Evolutionary conservation across 2,113 vertebrate genomes (phyloP).

Genomic region (Bujurquina vittata): DNA sequence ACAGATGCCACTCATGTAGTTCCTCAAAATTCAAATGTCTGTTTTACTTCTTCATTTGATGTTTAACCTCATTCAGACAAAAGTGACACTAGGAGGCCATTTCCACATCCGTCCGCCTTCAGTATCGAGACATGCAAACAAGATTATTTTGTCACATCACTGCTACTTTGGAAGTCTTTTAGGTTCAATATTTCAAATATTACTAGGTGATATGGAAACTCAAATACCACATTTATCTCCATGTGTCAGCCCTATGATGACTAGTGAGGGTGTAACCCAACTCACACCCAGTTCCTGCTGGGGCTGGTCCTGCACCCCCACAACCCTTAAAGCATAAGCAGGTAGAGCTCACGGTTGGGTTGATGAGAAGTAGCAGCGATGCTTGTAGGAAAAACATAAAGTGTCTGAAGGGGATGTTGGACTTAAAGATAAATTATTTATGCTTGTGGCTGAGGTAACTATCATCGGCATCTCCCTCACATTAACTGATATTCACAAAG

Average conservation of each 20-base stretch:
- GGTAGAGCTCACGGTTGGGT: neutral
- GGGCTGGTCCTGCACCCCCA: neutral
- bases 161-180: neutral
- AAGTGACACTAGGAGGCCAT: neutral
- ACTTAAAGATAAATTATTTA: neutral
- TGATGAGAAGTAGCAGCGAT: neutral
- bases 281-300: constrained; percentile 2
- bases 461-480: neutral
- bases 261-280: neutral
- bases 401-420: neutral
- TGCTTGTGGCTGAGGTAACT: neutral
- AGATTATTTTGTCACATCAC: neutral
- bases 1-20: neutral
- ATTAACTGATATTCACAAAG: neutral
- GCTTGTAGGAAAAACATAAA: neutral
- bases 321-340: neutral
- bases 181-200: neutral
- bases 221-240: neutral
- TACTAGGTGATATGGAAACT: neutral
- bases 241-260: neutral
- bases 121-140: neutral
- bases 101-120: neutral
- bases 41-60: neutral
- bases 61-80: neutral
- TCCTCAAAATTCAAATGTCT: neutral